A percentile compares a stretch with the other conserved stretches of the same genome.
Evolutionary conservation across 2,113 vertebrate genomes (phyloP).

Genomic region (Pollimyrus isidori): DNA sequence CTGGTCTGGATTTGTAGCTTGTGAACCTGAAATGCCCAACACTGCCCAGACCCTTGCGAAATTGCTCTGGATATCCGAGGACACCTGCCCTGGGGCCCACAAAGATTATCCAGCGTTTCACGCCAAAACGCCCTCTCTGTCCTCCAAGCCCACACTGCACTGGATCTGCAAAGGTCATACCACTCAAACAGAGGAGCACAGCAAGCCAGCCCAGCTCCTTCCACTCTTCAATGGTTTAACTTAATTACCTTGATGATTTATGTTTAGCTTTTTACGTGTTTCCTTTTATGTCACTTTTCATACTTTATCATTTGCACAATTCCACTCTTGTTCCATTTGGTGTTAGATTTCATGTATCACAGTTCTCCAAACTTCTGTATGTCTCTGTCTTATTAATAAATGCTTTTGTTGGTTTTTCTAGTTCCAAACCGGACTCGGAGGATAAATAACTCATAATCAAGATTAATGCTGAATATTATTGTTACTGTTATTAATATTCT

Average conservation of each 20-base stretch:
- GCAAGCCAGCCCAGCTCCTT: background rate
- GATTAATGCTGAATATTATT: slow-evolving; percentile 4
- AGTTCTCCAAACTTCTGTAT: background rate
- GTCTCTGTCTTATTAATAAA: background rate
- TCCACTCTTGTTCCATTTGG: background rate
- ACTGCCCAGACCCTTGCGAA: background rate
- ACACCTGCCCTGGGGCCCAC: background rate
- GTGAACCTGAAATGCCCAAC: too few relatives aligned
- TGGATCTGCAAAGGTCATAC: background rate
- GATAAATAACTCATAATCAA: background rate
- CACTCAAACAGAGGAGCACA: background rate
- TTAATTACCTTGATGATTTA: background rate
- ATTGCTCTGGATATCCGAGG: background rate
- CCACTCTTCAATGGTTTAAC: background rate
- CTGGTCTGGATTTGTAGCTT: too few relatives aligned
- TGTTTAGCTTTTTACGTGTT: background rate
- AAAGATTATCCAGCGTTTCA: background rate
- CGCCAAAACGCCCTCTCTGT: background rate
- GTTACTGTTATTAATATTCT: background rate
- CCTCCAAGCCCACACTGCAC: background rate
- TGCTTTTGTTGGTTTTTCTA: background rate
- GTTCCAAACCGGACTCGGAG: background rate
- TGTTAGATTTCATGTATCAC: background rate
- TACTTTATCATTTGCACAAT: background rate
- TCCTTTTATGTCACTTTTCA: background rate